phyloP scores from a whole-genome alignment of 37 sponge, comb jelly and placozoan species.

The Ephydatia muelleri region DNA sequence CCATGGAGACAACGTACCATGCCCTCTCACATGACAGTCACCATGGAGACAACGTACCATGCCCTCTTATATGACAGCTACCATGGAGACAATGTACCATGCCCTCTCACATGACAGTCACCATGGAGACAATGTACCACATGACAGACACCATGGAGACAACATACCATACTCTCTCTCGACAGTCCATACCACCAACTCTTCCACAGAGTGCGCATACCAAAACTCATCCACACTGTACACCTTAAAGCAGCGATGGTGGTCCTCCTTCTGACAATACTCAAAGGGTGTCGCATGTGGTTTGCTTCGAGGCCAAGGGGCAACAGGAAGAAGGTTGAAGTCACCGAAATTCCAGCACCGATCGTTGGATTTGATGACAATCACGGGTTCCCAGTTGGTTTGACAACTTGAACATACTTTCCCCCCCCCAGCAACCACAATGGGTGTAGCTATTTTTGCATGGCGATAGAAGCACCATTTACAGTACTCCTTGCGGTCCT shows the following conservation, averaged over 20 bases:
- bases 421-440: neutral
- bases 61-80: neutral
- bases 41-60: conserved; percentile 15
- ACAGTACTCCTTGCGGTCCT: conserved; percentile 33
- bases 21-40: too few species aligned
- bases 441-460: neutral
- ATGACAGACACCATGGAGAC: neutral
- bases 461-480: conserved; percentile 50
- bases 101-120: neutral
- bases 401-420: conserved; percentile 27
- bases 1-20: neutral
- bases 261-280: conserved; percentile 67
- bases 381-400: conserved; percentile 28
- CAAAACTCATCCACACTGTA: conserved; percentile 61
- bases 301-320: conserved; percentile 39
- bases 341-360: conserved; percentile 66
- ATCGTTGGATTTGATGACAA: conserved; percentile 51
- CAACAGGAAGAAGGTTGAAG: conserved; percentile 46
- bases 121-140: conserved; percentile 17
- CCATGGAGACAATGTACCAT: neutral
- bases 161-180: conserved; percentile 65
- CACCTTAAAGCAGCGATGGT: conserved; percentile 62
- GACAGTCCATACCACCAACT: conserved; percentile 77
- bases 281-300: conserved; percentile 37
- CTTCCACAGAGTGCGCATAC: conserved; percentile 77